phyloP scores from a whole-genome alignment of 2,113 vertebrate species.

The Polypterus bichir region DNA sequence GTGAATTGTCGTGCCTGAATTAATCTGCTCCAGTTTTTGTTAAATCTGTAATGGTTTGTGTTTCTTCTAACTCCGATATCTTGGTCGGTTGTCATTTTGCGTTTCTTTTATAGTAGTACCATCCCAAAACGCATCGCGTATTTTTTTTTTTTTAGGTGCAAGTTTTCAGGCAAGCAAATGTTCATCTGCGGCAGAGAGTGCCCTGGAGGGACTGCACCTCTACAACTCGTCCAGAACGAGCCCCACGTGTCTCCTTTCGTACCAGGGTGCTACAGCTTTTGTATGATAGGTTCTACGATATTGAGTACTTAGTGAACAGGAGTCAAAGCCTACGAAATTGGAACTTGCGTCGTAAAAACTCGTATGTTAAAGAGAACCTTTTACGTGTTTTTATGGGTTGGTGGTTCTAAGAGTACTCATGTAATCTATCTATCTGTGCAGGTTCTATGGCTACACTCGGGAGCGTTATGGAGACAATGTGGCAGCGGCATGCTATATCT shows the following conservation, averaged over 20 bases:
- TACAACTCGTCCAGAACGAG: background rate
- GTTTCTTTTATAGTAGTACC: too few species aligned
- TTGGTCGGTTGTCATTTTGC: too few species aligned
- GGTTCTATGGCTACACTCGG: constrained; percentile 31
- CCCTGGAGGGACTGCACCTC: constrained; percentile 22
- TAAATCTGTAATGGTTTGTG: too few species aligned
- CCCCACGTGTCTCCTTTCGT: constrained; percentile 18
- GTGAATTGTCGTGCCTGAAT: too few species aligned
- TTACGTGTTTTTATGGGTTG: background rate
- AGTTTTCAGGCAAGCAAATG: constrained; percentile 15
- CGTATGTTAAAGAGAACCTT: constrained; percentile 24
- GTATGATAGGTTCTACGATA: constrained; percentile 36
- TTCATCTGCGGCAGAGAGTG: constrained; percentile 5
- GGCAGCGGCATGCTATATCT: constrained; percentile 45
- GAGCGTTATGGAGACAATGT: constrained; percentile 33
- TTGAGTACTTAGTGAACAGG: constrained; percentile 37
- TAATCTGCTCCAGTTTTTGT: too few species aligned
- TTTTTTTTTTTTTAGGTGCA: constrained; percentile 20
- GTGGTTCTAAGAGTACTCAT: background rate
- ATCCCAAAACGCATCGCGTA: too few species aligned
- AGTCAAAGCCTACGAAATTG: constrained; percentile 8
- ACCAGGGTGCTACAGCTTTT: constrained; percentile 32
- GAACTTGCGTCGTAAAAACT: constrained; percentile 32
- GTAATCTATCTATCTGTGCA: constrained; percentile 25
- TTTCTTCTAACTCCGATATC: too few species aligned